These are phyloP conservation scores for Ictalurus furcatus DNA, from an alignment of 2,113 vertebrate genomes.

Conservation along the genomic window DNA sequence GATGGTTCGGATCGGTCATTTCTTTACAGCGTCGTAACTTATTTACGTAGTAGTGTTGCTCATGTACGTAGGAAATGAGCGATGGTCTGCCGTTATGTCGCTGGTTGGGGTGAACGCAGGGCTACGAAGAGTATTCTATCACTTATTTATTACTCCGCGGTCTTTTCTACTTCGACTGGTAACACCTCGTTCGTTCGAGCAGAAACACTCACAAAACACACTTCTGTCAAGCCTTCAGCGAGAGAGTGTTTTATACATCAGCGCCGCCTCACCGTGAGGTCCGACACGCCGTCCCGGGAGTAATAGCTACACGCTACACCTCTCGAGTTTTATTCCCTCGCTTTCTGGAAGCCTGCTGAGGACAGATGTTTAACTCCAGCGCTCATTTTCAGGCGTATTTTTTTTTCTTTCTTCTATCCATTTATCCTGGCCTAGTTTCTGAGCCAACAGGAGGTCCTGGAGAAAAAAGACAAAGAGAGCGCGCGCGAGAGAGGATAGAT, in stretches of 20 bases:
- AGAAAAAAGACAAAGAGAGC: background rate
- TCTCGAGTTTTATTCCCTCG: constrained; percentile 18
- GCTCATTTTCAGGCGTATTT: background rate
- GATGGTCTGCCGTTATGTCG: background rate
- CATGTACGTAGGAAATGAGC: background rate
- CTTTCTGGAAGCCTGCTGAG: constrained; percentile 17
- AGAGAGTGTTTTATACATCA: background rate
- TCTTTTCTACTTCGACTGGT: background rate
- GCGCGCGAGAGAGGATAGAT: background rate
- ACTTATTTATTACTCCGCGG: background rate
- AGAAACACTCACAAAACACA: constrained; percentile 28
- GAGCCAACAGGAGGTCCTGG: background rate
- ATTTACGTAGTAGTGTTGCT: background rate
- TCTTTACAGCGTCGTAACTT: background rate
- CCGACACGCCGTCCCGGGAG: background rate
- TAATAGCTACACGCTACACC: constrained; percentile 8
- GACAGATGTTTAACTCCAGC: constrained; percentile 26
- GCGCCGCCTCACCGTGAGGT: background rate
- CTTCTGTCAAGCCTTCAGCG: background rate
- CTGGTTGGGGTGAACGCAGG: background rate
- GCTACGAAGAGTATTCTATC: background rate
- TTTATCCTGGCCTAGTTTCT: constrained; percentile 35
- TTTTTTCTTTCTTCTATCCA: background rate
- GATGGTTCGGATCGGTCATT: background rate
- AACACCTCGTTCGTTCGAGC: constrained; percentile 12